Conservation (phyloP, 2,888 invertebrate genomes). For the Crioceris asparagi region DNA sequence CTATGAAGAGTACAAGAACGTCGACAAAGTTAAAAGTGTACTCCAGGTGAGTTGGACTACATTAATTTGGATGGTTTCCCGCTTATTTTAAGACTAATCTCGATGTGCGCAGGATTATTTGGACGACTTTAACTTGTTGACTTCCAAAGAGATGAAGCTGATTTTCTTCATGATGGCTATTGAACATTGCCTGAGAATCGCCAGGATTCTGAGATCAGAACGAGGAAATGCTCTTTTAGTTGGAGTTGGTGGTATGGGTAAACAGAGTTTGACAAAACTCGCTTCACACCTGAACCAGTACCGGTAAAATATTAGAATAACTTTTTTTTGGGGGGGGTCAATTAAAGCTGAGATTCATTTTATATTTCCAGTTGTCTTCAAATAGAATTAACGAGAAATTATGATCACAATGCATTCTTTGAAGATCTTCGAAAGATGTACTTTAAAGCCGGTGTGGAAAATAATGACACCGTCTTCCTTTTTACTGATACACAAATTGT, state of each 20-base stretch:
- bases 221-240: slow-evolving; percentile 82
- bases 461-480: slow-evolving; percentile 70
- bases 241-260: slow-evolving; percentile 83
- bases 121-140: slow-evolving; percentile 70
- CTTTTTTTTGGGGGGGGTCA: too few species aligned
- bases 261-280: slow-evolving; percentile 76
- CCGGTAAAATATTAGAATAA: too few species aligned
- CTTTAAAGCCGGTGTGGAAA: slow-evolving; percentile 62
- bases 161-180: slow-evolving; percentile 84
- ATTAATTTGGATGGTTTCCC: neutral
- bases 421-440: slow-evolving; percentile 76
- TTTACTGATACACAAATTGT: slow-evolving; percentile 87
- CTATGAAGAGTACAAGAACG: slow-evolving; percentile 74
- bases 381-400: slow-evolving; percentile 76
- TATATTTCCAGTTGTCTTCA: slow-evolving; percentile 59
- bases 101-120: slow-evolving; percentile 56
- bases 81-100: slow-evolving; percentile 1
- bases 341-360: too few species aligned
- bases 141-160: slow-evolving; percentile 69
- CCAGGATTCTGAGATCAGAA: slow-evolving; percentile 73
- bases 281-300: slow-evolving; percentile 79
- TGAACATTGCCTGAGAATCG: slow-evolving; percentile 78
- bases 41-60: slow-evolving; percentile 46
- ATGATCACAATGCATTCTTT: slow-evolving; percentile 73
- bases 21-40: slow-evolving; percentile 56